Evolutionary conservation across 1,140 invertebrate genomes (phyloP).

Genomic region (Eumeta japonica): DNA sequence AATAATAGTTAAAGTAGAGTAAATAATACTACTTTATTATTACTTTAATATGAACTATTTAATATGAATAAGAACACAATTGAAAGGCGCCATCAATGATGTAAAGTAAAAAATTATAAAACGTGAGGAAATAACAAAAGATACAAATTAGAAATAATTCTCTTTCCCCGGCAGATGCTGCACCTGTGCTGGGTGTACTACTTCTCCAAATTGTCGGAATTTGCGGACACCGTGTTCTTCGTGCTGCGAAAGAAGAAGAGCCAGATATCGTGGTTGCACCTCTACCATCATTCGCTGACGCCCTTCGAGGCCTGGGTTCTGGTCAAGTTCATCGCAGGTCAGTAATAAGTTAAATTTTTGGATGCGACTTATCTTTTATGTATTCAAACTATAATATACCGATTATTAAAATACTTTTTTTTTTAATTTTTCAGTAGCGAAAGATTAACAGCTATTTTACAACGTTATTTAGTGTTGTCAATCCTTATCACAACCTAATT

Average conservation of each 20-base stretch:
- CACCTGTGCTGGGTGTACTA: conserved; percentile 96
- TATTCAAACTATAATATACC: conserved; percentile 6
- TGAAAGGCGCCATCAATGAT: no score
- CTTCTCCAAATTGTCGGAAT: conserved; percentile 94
- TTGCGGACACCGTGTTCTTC: conserved; percentile 93
- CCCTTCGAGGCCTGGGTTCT: conserved; percentile 94
- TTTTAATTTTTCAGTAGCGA: no score
- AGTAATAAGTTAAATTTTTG: conserved; percentile 15
- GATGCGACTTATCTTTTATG: not conserved
- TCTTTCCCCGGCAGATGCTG: conserved; percentile 70
- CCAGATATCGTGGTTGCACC: conserved; percentile 88
- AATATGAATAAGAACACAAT: no score
- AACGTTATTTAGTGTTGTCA: no score
- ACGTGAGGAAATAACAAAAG: no score
- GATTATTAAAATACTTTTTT: no score
- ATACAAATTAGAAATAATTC: not conserved
- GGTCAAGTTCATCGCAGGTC: conserved; percentile 91
- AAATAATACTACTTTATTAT: no score
- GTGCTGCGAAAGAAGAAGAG: conserved; percentile 89
- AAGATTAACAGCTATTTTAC: no score
- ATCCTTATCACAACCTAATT: no score
- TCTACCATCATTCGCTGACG: conserved; percentile 94
- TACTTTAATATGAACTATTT: no score
- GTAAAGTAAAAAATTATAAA: no score
- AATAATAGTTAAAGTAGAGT: no score